These are phyloP conservation scores for Epizoanthus ramosus DNA, from an alignment of 92 coral and sea anemone genomes.

Conservation along the genomic window DNA sequence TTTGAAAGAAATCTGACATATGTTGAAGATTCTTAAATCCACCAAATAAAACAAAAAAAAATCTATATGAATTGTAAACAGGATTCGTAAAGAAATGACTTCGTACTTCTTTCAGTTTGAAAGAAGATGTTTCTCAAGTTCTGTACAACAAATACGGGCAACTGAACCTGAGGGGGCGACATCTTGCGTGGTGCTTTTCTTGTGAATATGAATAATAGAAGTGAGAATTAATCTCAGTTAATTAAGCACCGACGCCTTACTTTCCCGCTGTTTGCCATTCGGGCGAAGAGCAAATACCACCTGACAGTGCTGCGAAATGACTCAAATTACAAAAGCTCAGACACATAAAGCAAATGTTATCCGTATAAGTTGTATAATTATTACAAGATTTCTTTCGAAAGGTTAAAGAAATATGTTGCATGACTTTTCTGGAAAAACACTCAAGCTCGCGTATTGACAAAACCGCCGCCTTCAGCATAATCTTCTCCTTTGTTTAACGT, in stretches of 20 bases:
- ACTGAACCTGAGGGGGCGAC: neutral
- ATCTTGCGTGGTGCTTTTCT: neutral
- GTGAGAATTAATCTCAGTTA: neutral
- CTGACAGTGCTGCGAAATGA: conserved; percentile 1
- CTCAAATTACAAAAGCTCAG: conserved; percentile 8
- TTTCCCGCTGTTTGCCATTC: neutral
- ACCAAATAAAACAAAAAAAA: conserved; percentile 9
- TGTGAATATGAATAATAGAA: neutral
- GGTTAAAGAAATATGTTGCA: conserved; percentile 3
- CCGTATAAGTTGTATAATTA: neutral
- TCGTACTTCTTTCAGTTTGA: neutral
- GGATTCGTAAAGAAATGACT: neutral
- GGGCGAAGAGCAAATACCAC: neutral
- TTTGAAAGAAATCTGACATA: conserved; percentile 19
- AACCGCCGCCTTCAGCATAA: neutral
- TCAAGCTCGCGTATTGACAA: neutral
- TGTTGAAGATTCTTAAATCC: conserved; percentile 4
- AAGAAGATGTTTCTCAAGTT: neutral
- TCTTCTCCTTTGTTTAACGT: neutral
- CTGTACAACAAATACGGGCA: neutral
- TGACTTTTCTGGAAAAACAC: neutral
- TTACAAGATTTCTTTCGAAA: neutral
- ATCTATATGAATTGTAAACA: neutral
- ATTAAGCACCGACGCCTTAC: neutral
- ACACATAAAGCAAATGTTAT: conserved; percentile 1